A percentile compares a stretch with the other conserved stretches of the same genome.
phyloP scores from a whole-genome alignment of 2,797 vertebrate genomes.

The Sardinella longiceps region DNA sequence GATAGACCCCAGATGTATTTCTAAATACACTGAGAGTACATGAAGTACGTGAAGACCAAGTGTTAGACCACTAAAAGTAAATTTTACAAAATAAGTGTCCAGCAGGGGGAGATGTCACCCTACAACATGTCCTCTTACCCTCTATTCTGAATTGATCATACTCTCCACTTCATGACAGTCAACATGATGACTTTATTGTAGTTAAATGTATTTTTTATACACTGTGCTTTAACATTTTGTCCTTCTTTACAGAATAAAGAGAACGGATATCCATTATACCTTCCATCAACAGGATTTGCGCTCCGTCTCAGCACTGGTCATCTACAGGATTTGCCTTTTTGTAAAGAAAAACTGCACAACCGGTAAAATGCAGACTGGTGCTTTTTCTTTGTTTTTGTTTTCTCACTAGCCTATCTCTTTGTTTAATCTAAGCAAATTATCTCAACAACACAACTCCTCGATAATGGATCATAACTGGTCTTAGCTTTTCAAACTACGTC shows the following conservation, averaged over 20 bases:
- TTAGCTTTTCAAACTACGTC: neutral
- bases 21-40: no score
- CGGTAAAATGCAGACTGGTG: neutral
- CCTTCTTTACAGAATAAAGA: neutral
- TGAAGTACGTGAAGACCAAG: no score
- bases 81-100: no score
- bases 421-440: neutral
- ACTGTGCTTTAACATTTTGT: neutral
- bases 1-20: no score
- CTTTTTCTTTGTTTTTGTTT: neutral
- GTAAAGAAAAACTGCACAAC: neutral
- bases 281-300: neutral
- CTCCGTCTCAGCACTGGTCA: neutral
- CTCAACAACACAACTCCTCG: neutral
- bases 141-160: neutral
- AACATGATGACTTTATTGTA: neutral
- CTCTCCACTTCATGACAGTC: neutral
- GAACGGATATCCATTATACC: neutral
- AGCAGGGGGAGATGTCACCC: conserved; percentile 12
- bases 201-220: neutral
- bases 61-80: no score
- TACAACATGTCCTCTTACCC: neutral
- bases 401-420: neutral
- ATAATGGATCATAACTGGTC: neutral
- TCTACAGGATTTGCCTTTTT: conserved; percentile 26